Percentiles rank a stretch among this genome's conserved stretches.
phyloP scores from a whole-genome alignment of 2,797 vertebrate species.

The Gadopsis marmoratus region DNA sequence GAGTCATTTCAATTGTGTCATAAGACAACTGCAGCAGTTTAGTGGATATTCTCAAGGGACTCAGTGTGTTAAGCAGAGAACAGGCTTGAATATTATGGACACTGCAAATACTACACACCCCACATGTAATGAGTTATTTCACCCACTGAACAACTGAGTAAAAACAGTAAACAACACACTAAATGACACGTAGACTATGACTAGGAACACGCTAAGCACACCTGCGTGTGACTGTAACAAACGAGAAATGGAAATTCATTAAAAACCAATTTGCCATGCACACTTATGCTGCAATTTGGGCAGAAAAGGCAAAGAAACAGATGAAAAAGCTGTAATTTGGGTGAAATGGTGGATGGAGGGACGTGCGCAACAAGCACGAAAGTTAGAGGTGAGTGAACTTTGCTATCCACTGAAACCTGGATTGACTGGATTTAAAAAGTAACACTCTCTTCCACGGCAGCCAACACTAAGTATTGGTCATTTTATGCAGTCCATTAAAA shows the following conservation, averaged over 20 bases:
- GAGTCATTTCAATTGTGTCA: conserved; percentile 35
- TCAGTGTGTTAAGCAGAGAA: conserved; percentile 13
- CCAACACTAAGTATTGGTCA: not conserved
- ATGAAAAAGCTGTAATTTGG: conserved; percentile 15
- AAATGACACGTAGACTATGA: not conserved
- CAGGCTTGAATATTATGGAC: conserved; percentile 9
- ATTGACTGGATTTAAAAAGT: not conserved
- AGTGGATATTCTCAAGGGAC: not conserved
- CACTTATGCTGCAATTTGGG: not conserved
- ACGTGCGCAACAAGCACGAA: not conserved
- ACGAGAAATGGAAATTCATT: conserved; percentile 15
- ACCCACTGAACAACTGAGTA: not conserved
- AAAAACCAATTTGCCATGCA: not conserved
- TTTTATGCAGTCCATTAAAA: not conserved
- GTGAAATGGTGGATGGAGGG: conserved; percentile 33
- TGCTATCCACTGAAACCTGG: not conserved
- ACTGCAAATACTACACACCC: not conserved
- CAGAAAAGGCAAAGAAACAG: conserved; percentile 1
- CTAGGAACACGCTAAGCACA: not conserved
- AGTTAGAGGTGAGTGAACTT: conserved; percentile 7
- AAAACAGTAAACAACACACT: conserved; percentile 1
- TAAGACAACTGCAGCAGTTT: conserved; percentile 30
- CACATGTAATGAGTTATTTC: not conserved
- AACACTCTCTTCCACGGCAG: not conserved
- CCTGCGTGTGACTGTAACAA: conserved; percentile 3